Percentiles rank a stretch among this genome's conserved stretches.
These are phyloP conservation scores for Thumatha senex DNA, from an alignment of 2,888 invertebrate species.

Conservation along the genomic window DNA sequence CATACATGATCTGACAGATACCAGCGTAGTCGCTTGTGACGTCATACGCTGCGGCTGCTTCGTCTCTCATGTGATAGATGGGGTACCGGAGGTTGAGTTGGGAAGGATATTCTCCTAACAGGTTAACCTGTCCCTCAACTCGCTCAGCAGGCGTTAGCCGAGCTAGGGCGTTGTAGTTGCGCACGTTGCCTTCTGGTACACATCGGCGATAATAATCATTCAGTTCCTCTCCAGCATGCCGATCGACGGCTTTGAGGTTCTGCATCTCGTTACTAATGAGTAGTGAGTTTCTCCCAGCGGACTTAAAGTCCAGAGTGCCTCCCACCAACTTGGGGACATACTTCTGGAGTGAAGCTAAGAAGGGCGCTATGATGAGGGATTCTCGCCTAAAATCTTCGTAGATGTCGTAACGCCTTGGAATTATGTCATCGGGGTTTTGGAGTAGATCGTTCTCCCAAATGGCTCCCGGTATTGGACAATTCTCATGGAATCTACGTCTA, in stretches of 20 bases:
- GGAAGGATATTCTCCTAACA: not conserved
- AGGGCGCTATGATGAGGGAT: not conserved
- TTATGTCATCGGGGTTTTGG: not conserved
- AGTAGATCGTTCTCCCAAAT: not conserved
- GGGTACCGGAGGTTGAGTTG: too few relatives aligned
- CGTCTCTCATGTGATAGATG: too few relatives aligned
- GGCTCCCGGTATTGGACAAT: not conserved
- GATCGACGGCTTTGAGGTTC: too few relatives aligned
- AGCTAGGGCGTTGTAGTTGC: not conserved
- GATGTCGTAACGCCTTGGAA: not conserved
- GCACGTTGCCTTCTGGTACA: too few relatives aligned
- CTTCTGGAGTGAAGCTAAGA: not conserved
- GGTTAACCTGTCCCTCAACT: not conserved
- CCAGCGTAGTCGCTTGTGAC: too few relatives aligned
- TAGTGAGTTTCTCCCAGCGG: too few relatives aligned
- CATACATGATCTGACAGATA: too few relatives aligned
- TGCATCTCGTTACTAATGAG: too few relatives aligned
- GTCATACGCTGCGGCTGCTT: too few relatives aligned
- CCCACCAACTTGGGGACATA: not conserved
- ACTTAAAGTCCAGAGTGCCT: not conserved
- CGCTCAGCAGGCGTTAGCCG: not conserved
- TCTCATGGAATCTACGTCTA: not conserved
- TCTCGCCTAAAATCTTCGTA: not conserved
- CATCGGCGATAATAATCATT: too few relatives aligned
- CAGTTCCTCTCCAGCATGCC: too few relatives aligned